Base-by-base conservation (phyloP, 2,888 invertebrate genomes). In the Chromoteleia sp. region DNA sequence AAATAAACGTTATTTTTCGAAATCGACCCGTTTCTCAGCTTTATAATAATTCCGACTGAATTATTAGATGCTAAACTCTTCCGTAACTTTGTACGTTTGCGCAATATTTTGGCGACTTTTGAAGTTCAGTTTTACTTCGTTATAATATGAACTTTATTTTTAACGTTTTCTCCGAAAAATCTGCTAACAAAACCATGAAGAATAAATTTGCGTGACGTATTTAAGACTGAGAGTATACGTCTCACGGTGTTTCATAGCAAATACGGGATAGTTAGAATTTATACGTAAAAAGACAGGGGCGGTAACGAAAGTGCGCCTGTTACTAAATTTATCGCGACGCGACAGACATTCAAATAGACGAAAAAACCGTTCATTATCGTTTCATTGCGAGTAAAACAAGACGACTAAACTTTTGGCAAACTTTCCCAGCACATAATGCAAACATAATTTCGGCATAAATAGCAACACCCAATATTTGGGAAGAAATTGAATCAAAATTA, bases 181-280 rank as follows among this genome's bases (percentile, higher is more conserved):
- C 1, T 15, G 19, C 0, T 15, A 63, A 48, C 36, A 50, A 50
- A 63, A 50, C 2, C 2, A 6, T 2, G 6, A 50, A 50, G 48
- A 39, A 65, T 65, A 65, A 65, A 50, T 48, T 36, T 48, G 50
- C 14, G 15, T 39, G 50, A 65, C 33, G 50, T 50, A 48, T 63
- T 48, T 63, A 19, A 63, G 48, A 48, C 33, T n/a, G n/a, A 12
- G 3, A 14, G 3, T 33, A 14, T 36, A 45, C 63, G n/a, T 45
- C 36, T 36, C 25, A 33, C 33, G 36, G 50, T 63, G 50, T 65
- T 50, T 65, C 63, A 36, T 65, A 21, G 63, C 14, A 25, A 65
- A 50, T 39, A 36, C 36, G 39, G 36, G 50, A 50, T 50, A 65
- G 63, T 65, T 45, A 25, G 50, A 36, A 50, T 65, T 36, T 50